Evolutionary conservation across 2,888 invertebrate species (phyloP).

Genomic region (Drosophila acutilabella): DNA sequence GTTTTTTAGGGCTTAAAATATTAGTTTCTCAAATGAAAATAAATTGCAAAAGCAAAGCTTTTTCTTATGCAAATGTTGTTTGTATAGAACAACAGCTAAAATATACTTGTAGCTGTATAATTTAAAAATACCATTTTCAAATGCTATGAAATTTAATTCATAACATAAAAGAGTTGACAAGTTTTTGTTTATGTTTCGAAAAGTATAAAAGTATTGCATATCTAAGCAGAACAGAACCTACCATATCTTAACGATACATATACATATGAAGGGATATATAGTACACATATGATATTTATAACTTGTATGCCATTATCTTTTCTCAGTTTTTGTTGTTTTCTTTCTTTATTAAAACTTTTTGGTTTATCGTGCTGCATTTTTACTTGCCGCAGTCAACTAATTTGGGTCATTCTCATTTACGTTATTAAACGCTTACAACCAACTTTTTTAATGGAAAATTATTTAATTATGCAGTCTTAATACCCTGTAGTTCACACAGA

Average conservation of each 20-base stretch:
- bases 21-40: constrained; percentile 12
- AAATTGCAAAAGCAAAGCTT: constrained; percentile 45
- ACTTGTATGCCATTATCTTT: not conserved
- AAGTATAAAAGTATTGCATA: constrained; percentile 26
- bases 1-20: constrained; percentile 30
- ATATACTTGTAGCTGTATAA: constrained; percentile 5
- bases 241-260: constrained; percentile 43
- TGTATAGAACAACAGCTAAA: not conserved
- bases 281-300: constrained; percentile 33
- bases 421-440: constrained; percentile 7
- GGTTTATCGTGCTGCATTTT: not conserved
- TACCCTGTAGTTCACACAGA: not conserved
- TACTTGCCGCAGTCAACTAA: constrained; percentile 13
- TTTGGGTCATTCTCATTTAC: constrained; percentile 11
- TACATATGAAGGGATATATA: constrained; percentile 36
- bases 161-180: not conserved
- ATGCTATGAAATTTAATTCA: constrained; percentile 23
- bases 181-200: not conserved
- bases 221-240: constrained; percentile 38
- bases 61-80: constrained; percentile 11
- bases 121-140: constrained; percentile 27
- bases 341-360: constrained; percentile 1
- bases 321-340: not conserved
- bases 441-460: not conserved
- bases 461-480: not conserved